Conservation (phyloP, 2,888 invertebrate species). For the Synergus japonicus region DNA sequence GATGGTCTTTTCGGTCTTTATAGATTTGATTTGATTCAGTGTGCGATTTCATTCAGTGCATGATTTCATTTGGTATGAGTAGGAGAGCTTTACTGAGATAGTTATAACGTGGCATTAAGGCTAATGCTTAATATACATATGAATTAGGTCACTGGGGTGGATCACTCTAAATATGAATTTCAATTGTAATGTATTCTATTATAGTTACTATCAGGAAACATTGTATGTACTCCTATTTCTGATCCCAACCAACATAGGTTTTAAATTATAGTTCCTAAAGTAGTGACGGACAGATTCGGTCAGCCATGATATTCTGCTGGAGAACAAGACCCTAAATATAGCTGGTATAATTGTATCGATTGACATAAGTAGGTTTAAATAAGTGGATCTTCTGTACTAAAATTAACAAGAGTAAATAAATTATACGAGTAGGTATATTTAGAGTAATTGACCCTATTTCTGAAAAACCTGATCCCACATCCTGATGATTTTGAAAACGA, state of each 20-base stretch:
- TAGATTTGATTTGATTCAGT: conserved; percentile 8
- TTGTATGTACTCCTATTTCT: background rate
- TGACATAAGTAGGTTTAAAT: background rate
- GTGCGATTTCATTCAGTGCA: no score
- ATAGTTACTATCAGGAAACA: background rate
- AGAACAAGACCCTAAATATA: background rate
- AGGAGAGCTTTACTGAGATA: no score
- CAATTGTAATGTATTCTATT: background rate
- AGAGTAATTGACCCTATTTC: no score
- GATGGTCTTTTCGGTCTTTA: conserved; percentile 24
- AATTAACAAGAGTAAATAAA: no score
- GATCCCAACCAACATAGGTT: background rate
- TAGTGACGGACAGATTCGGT: conserved; percentile 5
- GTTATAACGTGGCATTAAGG: background rate
- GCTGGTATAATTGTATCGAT: background rate
- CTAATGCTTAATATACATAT: background rate
- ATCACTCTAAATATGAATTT: background rate
- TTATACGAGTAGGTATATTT: no score
- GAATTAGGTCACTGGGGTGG: background rate
- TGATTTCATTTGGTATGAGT: no score
- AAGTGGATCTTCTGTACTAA: background rate
- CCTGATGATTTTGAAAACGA: no score
- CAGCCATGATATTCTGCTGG: conserved; percentile 11
- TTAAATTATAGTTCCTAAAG: background rate
- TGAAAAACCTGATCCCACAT: background rate